Evolutionary conservation across 2,113 vertebrate genomes (phyloP).

Genomic region (Prunella himalayana): DNA sequence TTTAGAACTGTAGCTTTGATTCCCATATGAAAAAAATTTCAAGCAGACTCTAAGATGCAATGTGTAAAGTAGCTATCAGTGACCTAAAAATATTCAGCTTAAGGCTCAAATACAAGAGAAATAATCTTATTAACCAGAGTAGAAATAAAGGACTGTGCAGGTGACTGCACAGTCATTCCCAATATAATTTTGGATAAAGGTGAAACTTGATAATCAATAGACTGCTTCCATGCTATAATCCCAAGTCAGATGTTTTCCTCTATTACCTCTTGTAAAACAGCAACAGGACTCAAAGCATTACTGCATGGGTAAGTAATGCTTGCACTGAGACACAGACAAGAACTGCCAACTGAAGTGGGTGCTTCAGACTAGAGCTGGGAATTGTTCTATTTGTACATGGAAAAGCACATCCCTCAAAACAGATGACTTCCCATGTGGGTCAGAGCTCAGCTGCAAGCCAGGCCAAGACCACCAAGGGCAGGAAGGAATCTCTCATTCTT

Average conservation of each 20-base stretch:
- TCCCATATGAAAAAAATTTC: not conserved
- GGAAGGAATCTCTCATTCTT: not conserved
- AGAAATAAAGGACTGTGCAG: not conserved
- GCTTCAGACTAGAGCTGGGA: not conserved
- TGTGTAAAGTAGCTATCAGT: not conserved
- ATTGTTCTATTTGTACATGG: not conserved
- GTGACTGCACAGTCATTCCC: not conserved
- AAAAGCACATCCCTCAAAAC: not conserved
- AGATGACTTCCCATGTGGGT: fast-evolving
- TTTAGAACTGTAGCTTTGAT: not conserved
- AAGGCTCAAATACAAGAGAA: not conserved
- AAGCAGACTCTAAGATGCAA: not conserved
- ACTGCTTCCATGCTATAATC: not conserved
- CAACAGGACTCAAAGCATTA: not conserved
- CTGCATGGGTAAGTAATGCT: not conserved
- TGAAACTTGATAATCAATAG: not conserved
- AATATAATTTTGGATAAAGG: not conserved
- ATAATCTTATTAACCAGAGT: not conserved
- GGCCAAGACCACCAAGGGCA: not conserved
- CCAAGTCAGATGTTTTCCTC: not conserved
- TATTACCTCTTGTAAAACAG: not conserved
- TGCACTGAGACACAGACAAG: not conserved
- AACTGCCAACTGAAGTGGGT: not conserved
- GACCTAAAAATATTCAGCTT: not conserved
- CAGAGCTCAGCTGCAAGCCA: not conserved